These are phyloP conservation scores for Sebastes taczanowskii DNA, from an alignment of 2,797 vertebrate species.

Conservation along the genomic window DNA sequence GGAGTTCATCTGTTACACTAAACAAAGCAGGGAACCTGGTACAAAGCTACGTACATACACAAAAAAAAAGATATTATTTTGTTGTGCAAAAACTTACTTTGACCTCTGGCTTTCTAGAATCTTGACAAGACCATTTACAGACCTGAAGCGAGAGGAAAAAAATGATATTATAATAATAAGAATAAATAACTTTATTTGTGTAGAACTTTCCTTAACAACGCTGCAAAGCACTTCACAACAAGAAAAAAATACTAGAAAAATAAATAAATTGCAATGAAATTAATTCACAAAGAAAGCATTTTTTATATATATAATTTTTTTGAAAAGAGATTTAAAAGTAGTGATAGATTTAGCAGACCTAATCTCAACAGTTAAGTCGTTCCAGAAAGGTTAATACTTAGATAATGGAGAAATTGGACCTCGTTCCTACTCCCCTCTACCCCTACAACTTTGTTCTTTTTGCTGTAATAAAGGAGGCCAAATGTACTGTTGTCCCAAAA, in stretches of 20 bases:
- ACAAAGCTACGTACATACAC: not conserved
- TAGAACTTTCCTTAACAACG: no score
- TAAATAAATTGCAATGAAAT: no score
- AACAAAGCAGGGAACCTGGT: conserved; percentile 39
- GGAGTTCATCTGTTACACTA: conserved; percentile 43
- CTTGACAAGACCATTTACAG: conserved; percentile 94
- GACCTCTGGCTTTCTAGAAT: conserved; percentile 93
- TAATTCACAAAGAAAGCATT: no score
- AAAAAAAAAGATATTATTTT: not conserved
- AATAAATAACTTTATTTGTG: no score
- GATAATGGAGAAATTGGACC: not conserved
- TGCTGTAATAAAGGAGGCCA: not conserved
- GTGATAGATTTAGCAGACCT: no score
- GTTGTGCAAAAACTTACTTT: conserved; percentile 79
- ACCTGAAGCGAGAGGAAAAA: conserved; percentile 79
- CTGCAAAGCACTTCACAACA: no score
- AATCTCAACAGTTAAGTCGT: fast-evolving
- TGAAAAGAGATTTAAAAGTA: no score
- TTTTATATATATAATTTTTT: no score
- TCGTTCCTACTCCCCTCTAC: not conserved
- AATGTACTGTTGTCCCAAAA: not conserved
- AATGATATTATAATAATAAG: fast-evolving
- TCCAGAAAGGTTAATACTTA: not conserved
- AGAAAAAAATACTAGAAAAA: no score
- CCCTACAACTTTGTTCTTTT: not conserved